A percentile compares a stretch with the other conserved stretches of the same genome.
Evolutionary conservation across 2,113 vertebrate species (phyloP).

Genomic region (Misgurnus mizolepis): DNA sequence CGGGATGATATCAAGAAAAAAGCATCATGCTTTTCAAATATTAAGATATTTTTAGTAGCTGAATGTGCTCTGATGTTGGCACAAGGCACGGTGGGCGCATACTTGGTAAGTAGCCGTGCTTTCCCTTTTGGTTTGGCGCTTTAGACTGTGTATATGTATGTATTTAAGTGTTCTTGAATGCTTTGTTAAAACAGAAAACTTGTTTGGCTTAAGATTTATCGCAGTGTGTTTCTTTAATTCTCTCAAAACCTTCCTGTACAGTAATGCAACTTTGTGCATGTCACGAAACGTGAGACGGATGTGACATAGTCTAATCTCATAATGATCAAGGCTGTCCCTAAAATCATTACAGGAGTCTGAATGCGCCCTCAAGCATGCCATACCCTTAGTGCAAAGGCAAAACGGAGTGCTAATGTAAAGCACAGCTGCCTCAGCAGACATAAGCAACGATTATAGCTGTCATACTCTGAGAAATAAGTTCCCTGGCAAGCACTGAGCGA

Average conservation of each 20-base stretch:
- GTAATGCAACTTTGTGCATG: neutral
- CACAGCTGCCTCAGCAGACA: neutral
- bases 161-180: neutral
- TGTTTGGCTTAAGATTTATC: neutral
- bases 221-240: neutral
- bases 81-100: constrained; percentile 95
- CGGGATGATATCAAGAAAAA: constrained; percentile 78
- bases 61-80: constrained; percentile 97
- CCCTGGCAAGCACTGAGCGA: neutral
- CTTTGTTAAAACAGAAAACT: neutral
- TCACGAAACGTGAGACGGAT: neutral
- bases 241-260: neutral
- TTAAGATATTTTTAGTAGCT: constrained; percentile 94
- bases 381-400: neutral
- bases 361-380: neutral
- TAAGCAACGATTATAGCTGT: neutral
- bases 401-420: neutral
- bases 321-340: neutral
- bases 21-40: constrained; percentile 90
- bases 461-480: constrained; percentile 10
- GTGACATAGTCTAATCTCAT: neutral
- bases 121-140: neutral
- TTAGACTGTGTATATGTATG: neutral
- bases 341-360: neutral
- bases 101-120: constrained; percentile 86